phyloP scores from a whole-genome alignment of 1,140 invertebrate species.

The Araneus ventricosus region DNA sequence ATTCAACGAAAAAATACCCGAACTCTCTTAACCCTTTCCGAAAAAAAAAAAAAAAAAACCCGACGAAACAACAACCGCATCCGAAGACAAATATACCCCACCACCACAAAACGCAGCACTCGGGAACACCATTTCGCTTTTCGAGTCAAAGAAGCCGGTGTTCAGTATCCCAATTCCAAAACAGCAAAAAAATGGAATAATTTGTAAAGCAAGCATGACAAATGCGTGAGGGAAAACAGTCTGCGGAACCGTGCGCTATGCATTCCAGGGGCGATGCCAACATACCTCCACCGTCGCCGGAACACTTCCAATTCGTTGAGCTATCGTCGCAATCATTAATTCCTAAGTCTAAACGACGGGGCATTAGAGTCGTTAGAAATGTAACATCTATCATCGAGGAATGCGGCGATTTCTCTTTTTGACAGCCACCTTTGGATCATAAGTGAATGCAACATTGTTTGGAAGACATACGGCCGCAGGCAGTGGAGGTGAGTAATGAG shows the following conservation, averaged over 20 bases:
- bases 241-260: not conserved
- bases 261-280: conserved; percentile 47
- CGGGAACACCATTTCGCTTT: not conserved
- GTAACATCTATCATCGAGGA: conserved; percentile 25
- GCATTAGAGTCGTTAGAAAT: conserved; percentile 19
- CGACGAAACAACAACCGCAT: not conserved
- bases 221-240: conserved; percentile 50
- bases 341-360: conserved; percentile 6
- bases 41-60: not conserved
- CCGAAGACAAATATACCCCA: conserved; percentile 20
- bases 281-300: conserved; percentile 58
- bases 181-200: conserved; percentile 28
- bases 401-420: conserved; percentile 28
- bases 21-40: not conserved
- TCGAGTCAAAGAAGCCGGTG: conserved; percentile 10
- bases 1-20: not conserved
- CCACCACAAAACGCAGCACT: not conserved
- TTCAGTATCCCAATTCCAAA: conserved; percentile 22
- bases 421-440: not conserved
- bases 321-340: conserved; percentile 73
- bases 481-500: not conserved
- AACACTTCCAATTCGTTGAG: conserved; percentile 68
- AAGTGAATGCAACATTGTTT: not conserved
- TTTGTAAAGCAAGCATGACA: conserved; percentile 72
- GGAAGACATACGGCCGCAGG: not conserved